These are phyloP conservation scores for Smutsia gigantea DNA, from an alignment of 2,797 vertebrate genomes.

Conservation along the genomic window DNA sequence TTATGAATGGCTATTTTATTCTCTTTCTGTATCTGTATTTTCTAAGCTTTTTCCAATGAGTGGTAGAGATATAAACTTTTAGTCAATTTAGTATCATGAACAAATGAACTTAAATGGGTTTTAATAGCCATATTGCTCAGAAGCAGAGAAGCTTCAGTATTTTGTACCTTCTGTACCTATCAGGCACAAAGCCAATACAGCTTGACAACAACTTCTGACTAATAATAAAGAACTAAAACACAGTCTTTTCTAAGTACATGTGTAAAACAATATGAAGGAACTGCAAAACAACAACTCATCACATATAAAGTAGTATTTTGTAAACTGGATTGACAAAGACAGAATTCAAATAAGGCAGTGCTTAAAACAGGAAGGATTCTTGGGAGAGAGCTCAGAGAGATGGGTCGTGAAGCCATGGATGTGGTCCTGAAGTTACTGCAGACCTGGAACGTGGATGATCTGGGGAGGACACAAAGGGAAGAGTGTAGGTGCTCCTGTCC, in stretches of 20 bases:
- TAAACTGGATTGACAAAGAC: background rate
- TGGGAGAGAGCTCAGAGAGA: background rate
- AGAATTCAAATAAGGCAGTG: background rate
- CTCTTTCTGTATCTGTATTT: constrained; percentile 22
- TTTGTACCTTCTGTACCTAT: background rate
- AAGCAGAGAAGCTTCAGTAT: background rate
- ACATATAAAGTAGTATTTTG: background rate
- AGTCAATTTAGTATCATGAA: background rate
- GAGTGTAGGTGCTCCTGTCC: rapidly evolving
- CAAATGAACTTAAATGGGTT: background rate
- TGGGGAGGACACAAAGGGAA: background rate
- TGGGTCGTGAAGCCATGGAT: background rate
- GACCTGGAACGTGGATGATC: background rate
- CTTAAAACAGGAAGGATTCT: background rate
- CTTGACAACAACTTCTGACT: background rate
- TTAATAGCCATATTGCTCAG: background rate
- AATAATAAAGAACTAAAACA: background rate
- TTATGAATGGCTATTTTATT: constrained; percentile 25
- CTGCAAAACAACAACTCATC: background rate
- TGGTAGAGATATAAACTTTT: background rate
- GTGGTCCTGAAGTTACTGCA: background rate
- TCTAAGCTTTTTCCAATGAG: background rate
- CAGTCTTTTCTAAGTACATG: background rate
- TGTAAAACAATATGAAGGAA: background rate
- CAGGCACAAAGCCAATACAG: background rate